Conservation (phyloP, 2,888 invertebrate species). For the Fissipunctia ypsillon region DNA sequence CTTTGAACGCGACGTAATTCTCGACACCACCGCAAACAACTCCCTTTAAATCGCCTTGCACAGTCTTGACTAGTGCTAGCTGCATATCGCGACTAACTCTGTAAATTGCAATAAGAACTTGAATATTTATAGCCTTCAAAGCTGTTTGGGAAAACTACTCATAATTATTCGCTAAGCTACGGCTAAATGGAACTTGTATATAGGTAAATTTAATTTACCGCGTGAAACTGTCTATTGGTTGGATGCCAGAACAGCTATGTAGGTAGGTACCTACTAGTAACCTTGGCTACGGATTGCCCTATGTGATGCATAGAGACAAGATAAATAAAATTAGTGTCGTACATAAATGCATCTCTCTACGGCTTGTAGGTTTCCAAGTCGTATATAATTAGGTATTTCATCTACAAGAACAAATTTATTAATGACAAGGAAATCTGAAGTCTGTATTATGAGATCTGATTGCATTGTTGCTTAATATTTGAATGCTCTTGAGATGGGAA, state of each 20-base stretch:
- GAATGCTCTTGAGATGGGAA: conserved; percentile 22
- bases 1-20: conserved; percentile 86
- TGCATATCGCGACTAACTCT: conserved; percentile 71
- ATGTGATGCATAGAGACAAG: conserved; percentile 38
- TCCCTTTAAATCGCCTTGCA: conserved; percentile 83
- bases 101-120: conserved; percentile 62
- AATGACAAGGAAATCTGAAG: background rate
- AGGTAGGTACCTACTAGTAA: conserved; percentile 10
- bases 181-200: conserved; percentile 39
- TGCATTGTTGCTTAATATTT: conserved; percentile 6
- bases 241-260: conserved; percentile 51
- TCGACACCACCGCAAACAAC: conserved; percentile 71
- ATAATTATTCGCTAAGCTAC: conserved; percentile 30
- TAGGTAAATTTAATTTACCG: conserved; percentile 31
- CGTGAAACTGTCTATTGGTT: conserved; percentile 51
- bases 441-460: conserved; percentile 1
- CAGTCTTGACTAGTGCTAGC: conserved; percentile 74
- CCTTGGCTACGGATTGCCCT: conserved; percentile 43
- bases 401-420: conserved; percentile 17
- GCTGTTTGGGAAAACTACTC: conserved; percentile 16
- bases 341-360: conserved; percentile 12
- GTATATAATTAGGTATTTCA: conserved; percentile 11
- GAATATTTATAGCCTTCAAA: conserved; percentile 1
- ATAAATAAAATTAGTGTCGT: conserved; percentile 24
- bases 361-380: background rate